Percentiles rank a stretch among this genome's conserved stretches.
These are phyloP conservation scores for Tribolium madens DNA, from an alignment of 1,140 invertebrate species.

Conservation along the genomic window DNA sequence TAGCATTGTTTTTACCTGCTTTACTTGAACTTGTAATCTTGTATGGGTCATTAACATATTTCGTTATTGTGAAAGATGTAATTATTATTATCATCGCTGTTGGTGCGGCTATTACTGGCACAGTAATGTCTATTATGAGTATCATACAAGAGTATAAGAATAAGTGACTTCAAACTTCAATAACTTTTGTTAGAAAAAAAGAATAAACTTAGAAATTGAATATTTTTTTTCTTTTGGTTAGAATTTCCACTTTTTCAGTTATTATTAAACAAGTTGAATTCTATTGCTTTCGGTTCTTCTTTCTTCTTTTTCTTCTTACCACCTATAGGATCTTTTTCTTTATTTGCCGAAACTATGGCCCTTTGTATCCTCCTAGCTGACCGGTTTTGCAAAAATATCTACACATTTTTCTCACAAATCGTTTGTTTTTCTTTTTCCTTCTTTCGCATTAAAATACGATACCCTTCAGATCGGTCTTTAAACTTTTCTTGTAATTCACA, in stretches of 20 bases:
- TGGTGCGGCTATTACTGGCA: background rate
- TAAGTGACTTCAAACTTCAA: too few relatives aligned
- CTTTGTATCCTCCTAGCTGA: conserved; percentile 60
- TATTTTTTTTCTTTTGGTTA: too few relatives aligned
- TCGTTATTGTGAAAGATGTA: background rate
- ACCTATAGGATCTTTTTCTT: too few relatives aligned
- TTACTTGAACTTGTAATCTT: background rate
- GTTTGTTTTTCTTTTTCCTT: conserved; percentile 58
- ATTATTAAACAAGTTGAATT: too few relatives aligned
- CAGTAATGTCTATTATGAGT: background rate
- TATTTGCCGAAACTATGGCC: too few relatives aligned
- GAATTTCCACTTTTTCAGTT: too few relatives aligned
- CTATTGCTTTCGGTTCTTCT: too few relatives aligned
- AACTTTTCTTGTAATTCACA: conserved; percentile 55
- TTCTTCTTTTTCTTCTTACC: too few relatives aligned
- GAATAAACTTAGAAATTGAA: too few relatives aligned
- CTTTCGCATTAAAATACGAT: conserved; percentile 56
- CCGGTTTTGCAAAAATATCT: conserved; percentile 56
- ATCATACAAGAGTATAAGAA: background rate
- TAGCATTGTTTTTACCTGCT: background rate
- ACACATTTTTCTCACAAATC: conserved; percentile 55
- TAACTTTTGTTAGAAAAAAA: too few relatives aligned
- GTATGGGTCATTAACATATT: background rate
- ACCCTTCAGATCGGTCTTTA: conserved; percentile 59
- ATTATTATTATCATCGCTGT: background rate